Conservation (phyloP, 2,113 vertebrate genomes). For the Pseudopodoces humilis region DNA sequence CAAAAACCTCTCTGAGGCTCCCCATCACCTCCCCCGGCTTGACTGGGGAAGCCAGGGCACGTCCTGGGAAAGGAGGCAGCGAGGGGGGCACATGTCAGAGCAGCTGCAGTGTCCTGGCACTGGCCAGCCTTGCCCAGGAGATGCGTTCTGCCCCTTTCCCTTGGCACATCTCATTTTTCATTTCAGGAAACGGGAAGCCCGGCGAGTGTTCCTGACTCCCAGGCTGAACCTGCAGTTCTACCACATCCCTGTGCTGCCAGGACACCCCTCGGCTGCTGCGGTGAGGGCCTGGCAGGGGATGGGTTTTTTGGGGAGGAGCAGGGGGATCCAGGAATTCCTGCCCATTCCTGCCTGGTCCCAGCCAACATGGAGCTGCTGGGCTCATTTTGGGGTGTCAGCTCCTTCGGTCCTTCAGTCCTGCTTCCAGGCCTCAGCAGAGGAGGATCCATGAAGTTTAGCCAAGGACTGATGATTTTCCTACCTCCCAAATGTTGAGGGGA, state of each 20-base stretch:
- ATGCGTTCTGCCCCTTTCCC: neutral
- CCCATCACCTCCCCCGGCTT: neutral
- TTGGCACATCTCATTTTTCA: neutral
- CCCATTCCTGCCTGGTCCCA: neutral
- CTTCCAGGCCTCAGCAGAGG: neutral
- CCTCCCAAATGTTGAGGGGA: neutral
- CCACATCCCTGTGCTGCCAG: constrained; percentile 81
- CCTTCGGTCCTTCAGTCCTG: neutral
- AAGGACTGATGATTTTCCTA: neutral
- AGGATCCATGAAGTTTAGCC: neutral
- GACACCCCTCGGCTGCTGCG: neutral
- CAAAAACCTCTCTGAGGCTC: fast-evolving
- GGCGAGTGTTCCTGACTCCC: constrained; percentile 82
- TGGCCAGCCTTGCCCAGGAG: neutral
- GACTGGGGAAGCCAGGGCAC: fast-evolving
- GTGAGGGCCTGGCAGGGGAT: neutral
- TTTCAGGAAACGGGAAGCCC: constrained; percentile 86
- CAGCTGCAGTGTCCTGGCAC: neutral
- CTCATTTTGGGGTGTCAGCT: neutral
- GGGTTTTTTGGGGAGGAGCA: neutral
- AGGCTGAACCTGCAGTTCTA: constrained; percentile 91
- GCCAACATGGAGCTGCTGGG: neutral
- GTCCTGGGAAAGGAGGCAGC: fast-evolving
- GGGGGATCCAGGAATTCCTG: neutral
- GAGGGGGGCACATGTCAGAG: neutral